Evolutionary conservation across 2,888 invertebrate species (phyloP), one percentile per base, ranked within the genome.

Genomic region (Diaperis boleti): DNA sequence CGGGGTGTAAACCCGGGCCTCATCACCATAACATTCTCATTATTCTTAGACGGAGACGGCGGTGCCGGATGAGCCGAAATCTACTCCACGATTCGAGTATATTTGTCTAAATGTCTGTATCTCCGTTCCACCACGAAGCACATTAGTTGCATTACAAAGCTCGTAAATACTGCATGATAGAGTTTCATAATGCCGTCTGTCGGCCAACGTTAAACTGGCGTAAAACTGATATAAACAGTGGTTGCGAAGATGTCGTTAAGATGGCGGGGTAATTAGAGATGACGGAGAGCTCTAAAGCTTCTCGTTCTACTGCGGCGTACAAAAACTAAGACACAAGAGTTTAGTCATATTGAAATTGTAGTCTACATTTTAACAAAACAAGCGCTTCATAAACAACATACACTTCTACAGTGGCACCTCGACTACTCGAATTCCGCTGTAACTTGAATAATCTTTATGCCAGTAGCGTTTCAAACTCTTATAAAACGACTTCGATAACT

Each of bases 11-110:
- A 77, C 74, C 69, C 70, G 71, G 70, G 74, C 72, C 79, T 80
- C 80, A 80, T 81, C 79, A 79, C 78, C 81, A 80, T 81, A 81
- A 79, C 79, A 76, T 79, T 79, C 79, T 78, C 80, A 79, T 81
- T 80, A 81, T 77, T 80, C 79, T 78, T 76, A 62, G 69, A 67
- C 66, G 61, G 65, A 69, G 74, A 68, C 69, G 69, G 69, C 63
- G 65, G 56, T 65, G 68, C 69, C 71, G 73, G 72, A 73, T 74
- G 73, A 70, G 69, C 65, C 68, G 68, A 74, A 74, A 75, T 73
- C 76, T 72, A 72, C 73, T 73, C 61, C 69, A 68, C 66, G 62
- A 67, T 71, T 69, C 70, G 65, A 74, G 73, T 77, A 75, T 67
- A 71, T 75, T 74, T 74, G 73, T 75, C 72, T 74, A 73, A 65